Conservation (phyloP, 2,888 invertebrate species). For the Linnaemya tessellans region DNA sequence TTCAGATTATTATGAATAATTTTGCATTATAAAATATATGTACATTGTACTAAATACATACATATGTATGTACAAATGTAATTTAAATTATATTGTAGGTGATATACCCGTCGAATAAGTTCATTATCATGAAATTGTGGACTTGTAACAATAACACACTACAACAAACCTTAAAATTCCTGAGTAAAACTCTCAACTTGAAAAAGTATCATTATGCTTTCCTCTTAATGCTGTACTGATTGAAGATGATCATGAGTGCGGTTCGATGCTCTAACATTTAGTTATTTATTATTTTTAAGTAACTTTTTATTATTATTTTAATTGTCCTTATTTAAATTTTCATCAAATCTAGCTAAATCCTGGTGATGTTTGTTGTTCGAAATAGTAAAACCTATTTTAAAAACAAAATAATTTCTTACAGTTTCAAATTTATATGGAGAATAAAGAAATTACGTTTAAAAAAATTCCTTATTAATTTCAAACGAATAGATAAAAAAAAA, state of each 20-base stretch:
- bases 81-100: conserved; percentile 27
- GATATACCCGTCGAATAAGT: conserved; percentile 43
- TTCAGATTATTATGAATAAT: conserved; percentile 45
- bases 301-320: conserved; percentile 19
- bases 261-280: conserved; percentile 28
- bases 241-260: neutral
- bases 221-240: conserved; percentile 31
- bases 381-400: conserved; percentile 6
- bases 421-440: too few relatives aligned
- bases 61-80: conserved; percentile 15
- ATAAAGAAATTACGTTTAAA: too few relatives aligned
- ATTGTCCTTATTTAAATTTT: neutral
- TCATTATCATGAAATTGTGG: conserved; percentile 33
- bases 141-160: conserved; percentile 15
- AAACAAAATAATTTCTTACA: neutral
- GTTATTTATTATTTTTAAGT: conserved; percentile 41
- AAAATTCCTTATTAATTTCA: too few relatives aligned
- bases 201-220: conserved; percentile 31
- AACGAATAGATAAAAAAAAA: too few relatives aligned
- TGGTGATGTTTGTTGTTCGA: neutral
- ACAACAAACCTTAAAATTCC: conserved; percentile 53
- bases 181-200: conserved; percentile 54
- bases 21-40: conserved; percentile 37
- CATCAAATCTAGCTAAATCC: neutral
- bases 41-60: conserved; percentile 54